Evolutionary conservation across 2,888 invertebrate species (phyloP), one percentile per base, ranked within the genome.

Genomic region (Dryococelus australis): DNA sequence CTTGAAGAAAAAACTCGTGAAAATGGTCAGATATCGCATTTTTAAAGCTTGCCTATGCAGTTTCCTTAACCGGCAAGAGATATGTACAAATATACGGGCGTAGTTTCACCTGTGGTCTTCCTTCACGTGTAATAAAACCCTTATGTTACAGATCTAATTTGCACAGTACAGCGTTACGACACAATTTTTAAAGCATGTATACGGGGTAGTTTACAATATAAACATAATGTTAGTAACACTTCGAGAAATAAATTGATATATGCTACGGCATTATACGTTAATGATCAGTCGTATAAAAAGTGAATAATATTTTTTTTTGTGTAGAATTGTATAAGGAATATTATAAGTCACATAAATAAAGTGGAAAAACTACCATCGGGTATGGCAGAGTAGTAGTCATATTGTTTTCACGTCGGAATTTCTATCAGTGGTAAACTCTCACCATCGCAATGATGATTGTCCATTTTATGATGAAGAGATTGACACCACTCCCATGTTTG

Each of bases 401-500:
- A n/a, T 80, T 80, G 2, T 47, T 79, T 80, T n/a, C 24, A 20
- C 10, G 24, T 26, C n/a, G 10, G 4, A 80, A n/a, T 24, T 5
- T 4, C 80, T 0, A 80, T 26, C 24, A 80, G 26, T 80, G n/a
- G n/a, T 80, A 80, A 80, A 80, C 80, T 80, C 80, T 13, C 26
- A 80, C 80, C 13, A 80, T 80, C 26, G 28, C 24, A 80, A 80
- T n/a, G 0, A 20, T 80, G 4, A 80, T 80, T 80, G 0, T 80
- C n/a, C 80, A 80, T 80, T 80, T 35, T 4, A 24, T n/a, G 4
- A n/a, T 80, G 80, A 80, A 80, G n/a, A 9, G 1, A 24, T 24
- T 80, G 80, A 80, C 80, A 80, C 80, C 80, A 80, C 80, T 80
- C n/a, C n/a, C n/a, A 80, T 80, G 80, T 0, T 80, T 80, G 8